Evolutionary conservation across 2,113 vertebrate species (phyloP).

Genomic region (Sialia sialis): DNA sequence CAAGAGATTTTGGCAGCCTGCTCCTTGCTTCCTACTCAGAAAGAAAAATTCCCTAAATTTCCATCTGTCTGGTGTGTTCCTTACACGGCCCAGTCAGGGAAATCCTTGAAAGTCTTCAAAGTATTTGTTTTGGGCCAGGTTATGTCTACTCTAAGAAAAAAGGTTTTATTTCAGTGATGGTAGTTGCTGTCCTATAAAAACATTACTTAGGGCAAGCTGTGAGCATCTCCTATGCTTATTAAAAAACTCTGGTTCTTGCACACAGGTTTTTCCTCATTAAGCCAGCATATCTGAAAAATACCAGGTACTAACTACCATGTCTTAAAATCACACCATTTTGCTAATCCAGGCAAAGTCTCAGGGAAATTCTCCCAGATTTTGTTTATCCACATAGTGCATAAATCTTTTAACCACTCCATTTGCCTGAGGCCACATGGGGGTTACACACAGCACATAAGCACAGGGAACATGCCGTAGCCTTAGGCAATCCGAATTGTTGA

Average conservation of each 20-base stretch:
- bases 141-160: background rate
- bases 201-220: background rate
- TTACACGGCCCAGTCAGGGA: background rate
- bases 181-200: background rate
- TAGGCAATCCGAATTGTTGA: constrained; percentile 61
- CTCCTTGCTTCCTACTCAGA: background rate
- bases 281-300: background rate
- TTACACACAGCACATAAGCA: constrained; percentile 7
- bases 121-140: background rate
- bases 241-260: background rate
- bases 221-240: background rate
- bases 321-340: constrained; percentile 50
- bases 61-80: background rate
- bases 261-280: background rate
- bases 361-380: constrained; percentile 59
- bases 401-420: constrained; percentile 64
- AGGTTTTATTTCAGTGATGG: background rate
- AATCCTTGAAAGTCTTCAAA: background rate
- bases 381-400: constrained; percentile 47
- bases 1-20: background rate
- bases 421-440: constrained; percentile 55
- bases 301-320: constrained; percentile 4
- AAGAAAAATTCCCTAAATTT: constrained; percentile 1
- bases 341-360: constrained; percentile 20
- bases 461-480: constrained; percentile 27